Evolutionary conservation across 2,797 vertebrate species (phyloP).

Genomic region (Cossypha niveicapilla): DNA sequence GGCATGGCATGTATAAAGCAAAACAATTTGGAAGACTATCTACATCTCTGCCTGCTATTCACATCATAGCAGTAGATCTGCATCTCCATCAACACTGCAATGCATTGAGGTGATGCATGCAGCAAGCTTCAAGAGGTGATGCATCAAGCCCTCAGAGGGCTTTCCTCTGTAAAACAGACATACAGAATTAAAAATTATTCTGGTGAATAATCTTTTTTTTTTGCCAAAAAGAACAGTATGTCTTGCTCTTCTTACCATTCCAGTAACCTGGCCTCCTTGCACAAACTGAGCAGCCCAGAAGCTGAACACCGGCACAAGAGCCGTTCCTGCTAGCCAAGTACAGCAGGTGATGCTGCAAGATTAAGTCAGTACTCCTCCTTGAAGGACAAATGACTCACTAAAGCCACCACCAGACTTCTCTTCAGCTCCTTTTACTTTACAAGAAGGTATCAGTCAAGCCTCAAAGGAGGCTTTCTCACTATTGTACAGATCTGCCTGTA

Average conservation of each 20-base stretch:
- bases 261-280: neutral
- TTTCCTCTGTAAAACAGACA: neutral
- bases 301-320: rapidly evolving
- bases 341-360: neutral
- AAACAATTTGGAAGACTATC: neutral
- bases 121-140: neutral
- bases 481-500: neutral
- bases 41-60: neutral
- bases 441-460: neutral
- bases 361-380: neutral
- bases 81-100: neutral
- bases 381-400: neutral
- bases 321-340: neutral
- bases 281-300: neutral
- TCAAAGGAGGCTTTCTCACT: neutral
- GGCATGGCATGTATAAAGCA: neutral
- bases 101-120: neutral
- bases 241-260: neutral
- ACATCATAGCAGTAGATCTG: neutral
- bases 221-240: neutral
- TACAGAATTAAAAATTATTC: neutral
- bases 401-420: neutral
- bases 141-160: neutral
- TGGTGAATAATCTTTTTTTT: neutral
- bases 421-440: neutral